Evolutionary conservation across 2,113 vertebrate genomes (phyloP).

Genomic region (Rhabdomys dilectus): DNA sequence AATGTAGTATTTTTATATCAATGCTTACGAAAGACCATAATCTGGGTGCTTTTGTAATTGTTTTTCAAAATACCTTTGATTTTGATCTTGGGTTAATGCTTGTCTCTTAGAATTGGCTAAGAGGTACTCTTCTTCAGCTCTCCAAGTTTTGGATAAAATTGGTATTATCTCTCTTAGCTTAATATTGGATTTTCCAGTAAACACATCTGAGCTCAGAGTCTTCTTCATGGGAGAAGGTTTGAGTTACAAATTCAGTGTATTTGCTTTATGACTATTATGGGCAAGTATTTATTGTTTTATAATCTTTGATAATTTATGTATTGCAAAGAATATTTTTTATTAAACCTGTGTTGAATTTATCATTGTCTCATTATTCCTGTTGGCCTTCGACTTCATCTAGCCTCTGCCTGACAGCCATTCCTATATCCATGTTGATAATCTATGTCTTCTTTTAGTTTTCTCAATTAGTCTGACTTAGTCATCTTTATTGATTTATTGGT

Average conservation of each 20-base stretch:
- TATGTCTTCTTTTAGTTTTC: background rate
- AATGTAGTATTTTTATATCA: background rate
- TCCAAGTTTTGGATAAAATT: background rate
- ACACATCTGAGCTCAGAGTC: background rate
- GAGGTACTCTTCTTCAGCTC: background rate
- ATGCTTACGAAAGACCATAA: background rate
- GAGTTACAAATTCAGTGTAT: background rate
- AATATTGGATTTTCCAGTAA: background rate
- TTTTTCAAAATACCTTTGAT: background rate
- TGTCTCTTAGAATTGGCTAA: background rate
- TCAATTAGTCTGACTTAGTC: background rate
- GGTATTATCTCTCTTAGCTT: background rate
- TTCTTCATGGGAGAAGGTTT: conserved; percentile 27
- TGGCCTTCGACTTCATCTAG: background rate
- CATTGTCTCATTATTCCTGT: background rate
- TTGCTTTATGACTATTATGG: background rate
- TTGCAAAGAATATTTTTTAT: conserved; percentile 3
- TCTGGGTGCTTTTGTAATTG: background rate
- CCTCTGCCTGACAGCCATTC: background rate
- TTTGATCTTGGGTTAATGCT: background rate
- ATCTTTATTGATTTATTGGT: background rate
- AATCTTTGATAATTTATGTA: conserved; percentile 14
- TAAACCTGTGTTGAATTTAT: conserved; percentile 2
- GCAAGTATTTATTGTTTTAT: conserved; percentile 8
- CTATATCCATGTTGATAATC: background rate